Base-by-base conservation (phyloP, 2,113 vertebrate genomes). In the Channa argus region DNA sequence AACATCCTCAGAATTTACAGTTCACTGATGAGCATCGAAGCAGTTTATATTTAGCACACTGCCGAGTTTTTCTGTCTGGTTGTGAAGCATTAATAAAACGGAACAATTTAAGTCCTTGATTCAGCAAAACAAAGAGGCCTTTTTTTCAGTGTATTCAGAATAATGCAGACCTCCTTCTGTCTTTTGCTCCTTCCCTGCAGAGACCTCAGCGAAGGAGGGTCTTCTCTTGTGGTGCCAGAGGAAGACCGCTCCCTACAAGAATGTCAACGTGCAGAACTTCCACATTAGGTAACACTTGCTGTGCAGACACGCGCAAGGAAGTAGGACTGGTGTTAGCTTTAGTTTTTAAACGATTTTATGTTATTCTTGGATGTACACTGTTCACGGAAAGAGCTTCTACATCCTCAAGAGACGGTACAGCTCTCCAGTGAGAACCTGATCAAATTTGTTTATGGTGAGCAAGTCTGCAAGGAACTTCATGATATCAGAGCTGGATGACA, bases 201-300 rank as follows among this genome's bases (percentile, higher is more conserved):
- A 99, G 84, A 98, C 97, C 50, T 99, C 97, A 3, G 97, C 97
- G 0, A 98, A 99, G 91, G 97, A 98, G 80, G 97, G 97, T 8
- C 90, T 99, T 14, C 90, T 98, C 11, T 86, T 99, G 24, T 99
- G 97, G 97, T 99, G 97, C 81, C 97, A 99, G 95, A 94, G 97
- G 73, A 99, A 99, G 83, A 98, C 97, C 0, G 97, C 97, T 0
- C 97, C 97, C 0, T 99, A 99, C 87, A 99, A 98, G 91, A 99
- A 99, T 0, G 97, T 99, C 90, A 99, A 99, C 0, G 97, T 99
- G 34, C 97, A 98, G 92, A 98, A 99, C 93, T 99, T 99, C 95
- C 97, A 99, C 90, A 98, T 98, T 86, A 98, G 97, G 97, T 45
- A 71, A 82, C 44, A 5, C 14, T 46, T 46, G 63, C 5, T 13